These are phyloP conservation scores for Drosophila nasuta DNA, from an alignment of 1,140 invertebrate genomes.

Conservation along the genomic window DNA sequence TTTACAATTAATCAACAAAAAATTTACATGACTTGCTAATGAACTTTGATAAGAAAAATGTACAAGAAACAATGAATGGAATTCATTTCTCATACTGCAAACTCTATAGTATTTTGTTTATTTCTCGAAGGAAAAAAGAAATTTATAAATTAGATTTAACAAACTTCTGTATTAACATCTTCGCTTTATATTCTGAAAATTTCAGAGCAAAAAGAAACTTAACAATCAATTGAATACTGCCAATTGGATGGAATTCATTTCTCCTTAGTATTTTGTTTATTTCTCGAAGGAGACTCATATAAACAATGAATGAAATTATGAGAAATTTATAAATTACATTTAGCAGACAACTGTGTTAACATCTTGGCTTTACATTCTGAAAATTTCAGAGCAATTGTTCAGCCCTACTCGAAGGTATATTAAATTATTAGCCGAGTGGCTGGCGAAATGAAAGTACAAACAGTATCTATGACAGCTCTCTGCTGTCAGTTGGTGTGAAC, in stretches of 20 bases:
- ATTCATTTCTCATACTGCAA: background rate
- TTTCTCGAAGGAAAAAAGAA: background rate
- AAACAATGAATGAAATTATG: background rate
- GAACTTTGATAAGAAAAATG: slow-evolving; percentile 4
- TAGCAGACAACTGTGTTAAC: background rate
- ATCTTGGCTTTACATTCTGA: background rate
- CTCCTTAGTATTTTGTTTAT: background rate
- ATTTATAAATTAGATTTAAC: background rate
- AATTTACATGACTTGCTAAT: slow-evolving; percentile 25
- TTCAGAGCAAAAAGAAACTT: background rate
- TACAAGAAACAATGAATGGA: background rate
- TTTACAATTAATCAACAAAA: slow-evolving; percentile 14
- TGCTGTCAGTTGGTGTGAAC: background rate
- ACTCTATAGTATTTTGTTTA: background rate
- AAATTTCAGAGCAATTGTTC: background rate
- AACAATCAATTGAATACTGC: background rate
- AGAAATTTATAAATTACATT: background rate
- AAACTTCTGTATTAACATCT: background rate
- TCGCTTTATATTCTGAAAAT: background rate
- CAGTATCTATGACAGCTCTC: slow-evolving; percentile 21
- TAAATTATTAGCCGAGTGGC: background rate
- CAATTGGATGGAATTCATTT: background rate
- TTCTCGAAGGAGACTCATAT: background rate
- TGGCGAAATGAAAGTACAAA: slow-evolving; percentile 30
- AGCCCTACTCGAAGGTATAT: background rate